A percentile compares a stretch with the other conserved stretches of the same genome.
These are phyloP conservation scores for Cataglyphis livida DNA, from an alignment of 2,888 invertebrate species.

Conservation along the genomic window DNA sequence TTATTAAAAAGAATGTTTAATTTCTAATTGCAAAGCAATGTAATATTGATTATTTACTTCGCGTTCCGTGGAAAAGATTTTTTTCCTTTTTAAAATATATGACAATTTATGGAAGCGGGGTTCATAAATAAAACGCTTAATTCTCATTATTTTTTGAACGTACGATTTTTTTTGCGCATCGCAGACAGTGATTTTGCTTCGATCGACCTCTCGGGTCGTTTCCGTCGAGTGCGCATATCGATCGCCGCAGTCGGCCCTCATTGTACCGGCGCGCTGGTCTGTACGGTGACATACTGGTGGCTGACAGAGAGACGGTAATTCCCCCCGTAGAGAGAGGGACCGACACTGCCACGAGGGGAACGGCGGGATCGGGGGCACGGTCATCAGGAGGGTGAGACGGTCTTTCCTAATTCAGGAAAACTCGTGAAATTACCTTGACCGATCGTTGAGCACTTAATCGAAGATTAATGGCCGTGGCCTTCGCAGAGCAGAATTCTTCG, in stretches of 20 bases:
- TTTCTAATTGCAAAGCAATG: not conserved
- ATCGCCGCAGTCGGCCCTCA: slow-evolving; percentile 77
- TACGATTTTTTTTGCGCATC: not conserved
- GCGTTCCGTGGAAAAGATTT: not conserved
- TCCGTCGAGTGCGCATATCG: slow-evolving; percentile 84
- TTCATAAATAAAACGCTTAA: not conserved
- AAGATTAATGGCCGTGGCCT: slow-evolving; percentile 82
- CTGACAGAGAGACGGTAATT: slow-evolving; percentile 71
- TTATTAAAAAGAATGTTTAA: not conserved
- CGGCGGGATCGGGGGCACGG: slow-evolving; percentile 43
- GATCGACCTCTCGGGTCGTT: slow-evolving; percentile 81
- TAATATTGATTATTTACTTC: not conserved
- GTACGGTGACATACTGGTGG: slow-evolving; percentile 85
- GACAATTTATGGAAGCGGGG: not conserved
- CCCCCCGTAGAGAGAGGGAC: slow-evolving; percentile 63
- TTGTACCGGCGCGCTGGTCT: slow-evolving; percentile 84
- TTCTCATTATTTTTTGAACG: not conserved
- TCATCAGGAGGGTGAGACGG: slow-evolving; percentile 61
- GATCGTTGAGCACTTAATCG: slow-evolving; percentile 84
- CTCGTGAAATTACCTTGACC: slow-evolving; percentile 84
- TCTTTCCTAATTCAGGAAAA: slow-evolving; percentile 84
- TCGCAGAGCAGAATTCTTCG: slow-evolving; percentile 1
- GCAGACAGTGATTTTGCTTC: slow-evolving; percentile 78
- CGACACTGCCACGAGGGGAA: slow-evolving; percentile 45
- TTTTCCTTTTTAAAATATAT: not conserved